These are phyloP conservation scores for Andrena minutula DNA, from an alignment of 2,888 invertebrate genomes.

Conservation along the genomic window DNA sequence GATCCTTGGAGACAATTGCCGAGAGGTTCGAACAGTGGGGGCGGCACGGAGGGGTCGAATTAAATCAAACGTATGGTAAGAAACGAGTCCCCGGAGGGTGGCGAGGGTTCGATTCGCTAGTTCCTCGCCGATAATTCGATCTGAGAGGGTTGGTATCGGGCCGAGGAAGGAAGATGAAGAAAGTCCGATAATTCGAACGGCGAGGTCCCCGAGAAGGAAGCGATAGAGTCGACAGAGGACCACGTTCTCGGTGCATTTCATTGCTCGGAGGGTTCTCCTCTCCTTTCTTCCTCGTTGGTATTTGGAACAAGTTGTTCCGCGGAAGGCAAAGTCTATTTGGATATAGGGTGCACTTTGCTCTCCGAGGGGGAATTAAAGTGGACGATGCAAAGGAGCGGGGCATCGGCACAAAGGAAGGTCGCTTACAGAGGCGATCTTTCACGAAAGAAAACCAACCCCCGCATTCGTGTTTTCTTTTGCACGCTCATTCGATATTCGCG, in stretches of 20 bases:
- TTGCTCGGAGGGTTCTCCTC: not conserved
- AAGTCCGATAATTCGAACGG: constrained; percentile 46
- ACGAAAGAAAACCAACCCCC: constrained; percentile 1
- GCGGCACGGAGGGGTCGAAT: constrained; percentile 55
- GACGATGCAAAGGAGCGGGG: constrained; percentile 23
- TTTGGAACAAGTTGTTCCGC: constrained; percentile 17
- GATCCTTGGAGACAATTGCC: constrained; percentile 71
- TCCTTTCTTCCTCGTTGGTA: constrained; percentile 9
- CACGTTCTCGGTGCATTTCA: constrained; percentile 37
- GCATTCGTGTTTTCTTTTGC: constrained; percentile 20
- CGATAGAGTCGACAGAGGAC: constrained; percentile 10
- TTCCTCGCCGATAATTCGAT: constrained; percentile 63
- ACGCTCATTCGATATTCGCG: constrained; percentile 40
- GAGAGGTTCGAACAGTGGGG: constrained; percentile 24
- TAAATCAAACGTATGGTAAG: constrained; percentile 70
- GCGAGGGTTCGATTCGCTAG: constrained; percentile 21
- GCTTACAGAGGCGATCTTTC: constrained; percentile 33
- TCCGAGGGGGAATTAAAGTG: constrained; percentile 39
- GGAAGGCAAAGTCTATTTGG: constrained; percentile 43
- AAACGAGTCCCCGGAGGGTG: constrained; percentile 30
- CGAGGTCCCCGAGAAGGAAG: constrained; percentile 5
- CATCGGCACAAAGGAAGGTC: constrained; percentile 29
- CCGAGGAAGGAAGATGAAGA: constrained; percentile 19
- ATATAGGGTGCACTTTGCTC: constrained; percentile 27
- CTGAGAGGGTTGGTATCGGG: constrained; percentile 23